A percentile compares a stretch with the other conserved stretches of the same genome.
These are phyloP conservation scores for Daboia siamensis DNA, from an alignment of 2,113 vertebrate genomes.

Conservation along the genomic window DNA sequence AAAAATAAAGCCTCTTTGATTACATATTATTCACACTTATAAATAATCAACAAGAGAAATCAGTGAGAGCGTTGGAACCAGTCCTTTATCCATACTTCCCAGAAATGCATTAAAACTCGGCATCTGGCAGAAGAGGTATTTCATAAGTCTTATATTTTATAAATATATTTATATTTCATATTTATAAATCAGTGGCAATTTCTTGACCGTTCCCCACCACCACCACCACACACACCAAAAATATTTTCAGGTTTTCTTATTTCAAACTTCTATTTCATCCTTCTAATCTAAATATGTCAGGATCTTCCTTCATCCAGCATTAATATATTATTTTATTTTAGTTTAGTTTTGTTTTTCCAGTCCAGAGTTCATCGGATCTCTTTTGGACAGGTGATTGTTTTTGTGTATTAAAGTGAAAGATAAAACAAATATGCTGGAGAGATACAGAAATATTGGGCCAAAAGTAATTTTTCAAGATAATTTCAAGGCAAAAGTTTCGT, in stretches of 20 bases:
- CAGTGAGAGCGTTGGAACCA: background rate
- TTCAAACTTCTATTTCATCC: background rate
- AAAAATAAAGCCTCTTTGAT: background rate
- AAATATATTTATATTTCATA: background rate
- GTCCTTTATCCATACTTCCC: background rate
- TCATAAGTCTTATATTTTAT: background rate
- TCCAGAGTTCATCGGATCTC: too few relatives aligned
- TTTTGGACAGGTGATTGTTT: background rate
- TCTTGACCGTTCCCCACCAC: background rate
- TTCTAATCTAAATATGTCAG: background rate
- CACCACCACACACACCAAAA: too few relatives aligned
- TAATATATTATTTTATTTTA: background rate
- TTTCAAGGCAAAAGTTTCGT: background rate
- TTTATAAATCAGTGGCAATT: background rate
- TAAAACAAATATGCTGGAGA: background rate
- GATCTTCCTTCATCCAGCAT: background rate
- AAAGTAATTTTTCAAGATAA: background rate
- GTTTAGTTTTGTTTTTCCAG: background rate
- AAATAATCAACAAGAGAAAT: conserved; percentile 7
- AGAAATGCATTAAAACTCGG: background rate
- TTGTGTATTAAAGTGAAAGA: background rate
- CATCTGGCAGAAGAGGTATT: background rate
- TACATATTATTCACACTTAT: background rate
- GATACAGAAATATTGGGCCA: background rate
- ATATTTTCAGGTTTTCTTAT: background rate